A percentile compares a stretch with the other conserved stretches of the same genome.
Conservation (phyloP, 2,797 vertebrate genomes). For the Danio albolineatus region DNA sequence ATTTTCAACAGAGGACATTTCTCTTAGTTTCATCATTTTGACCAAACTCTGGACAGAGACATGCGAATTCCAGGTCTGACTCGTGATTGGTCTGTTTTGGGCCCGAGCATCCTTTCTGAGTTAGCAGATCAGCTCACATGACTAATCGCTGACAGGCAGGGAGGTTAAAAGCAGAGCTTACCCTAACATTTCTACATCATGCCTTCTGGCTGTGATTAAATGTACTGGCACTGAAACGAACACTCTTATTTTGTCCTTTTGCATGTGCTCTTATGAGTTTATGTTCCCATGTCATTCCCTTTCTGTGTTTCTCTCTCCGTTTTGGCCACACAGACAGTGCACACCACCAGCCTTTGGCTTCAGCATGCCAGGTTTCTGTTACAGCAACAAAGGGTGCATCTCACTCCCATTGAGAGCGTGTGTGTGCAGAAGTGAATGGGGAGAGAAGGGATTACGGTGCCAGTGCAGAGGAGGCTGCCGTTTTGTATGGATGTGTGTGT, state of each 20-base stretch:
- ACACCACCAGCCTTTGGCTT: slow-evolving; percentile 32
- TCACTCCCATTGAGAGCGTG: slow-evolving; percentile 51
- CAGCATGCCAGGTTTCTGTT: slow-evolving; percentile 46
- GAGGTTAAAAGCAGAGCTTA: slow-evolving; percentile 52
- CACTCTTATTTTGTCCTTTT: slow-evolving; percentile 40
- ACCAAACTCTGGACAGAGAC: slow-evolving; percentile 40
- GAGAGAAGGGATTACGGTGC: slow-evolving; percentile 46
- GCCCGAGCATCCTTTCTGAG: slow-evolving; percentile 33
- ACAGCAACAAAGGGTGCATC: slow-evolving; percentile 46
- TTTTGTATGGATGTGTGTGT: slow-evolving; percentile 40
- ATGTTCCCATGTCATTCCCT: slow-evolving; percentile 38
- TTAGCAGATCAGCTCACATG: slow-evolving; percentile 53
- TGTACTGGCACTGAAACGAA: slow-evolving; percentile 43
- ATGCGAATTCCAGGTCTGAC: slow-evolving; percentile 19
- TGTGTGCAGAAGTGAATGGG: slow-evolving; percentile 58
- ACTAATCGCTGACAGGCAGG: slow-evolving; percentile 48
- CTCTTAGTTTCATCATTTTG: slow-evolving; percentile 78
- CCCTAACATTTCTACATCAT: slow-evolving; percentile 51
- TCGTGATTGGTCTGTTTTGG: slow-evolving; percentile 31
- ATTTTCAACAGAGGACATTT: slow-evolving; percentile 63
- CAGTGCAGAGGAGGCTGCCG: slow-evolving; percentile 56
- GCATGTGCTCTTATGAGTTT: slow-evolving; percentile 38
- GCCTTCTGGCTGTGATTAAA: slow-evolving; percentile 52
- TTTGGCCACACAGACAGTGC: slow-evolving; percentile 37
- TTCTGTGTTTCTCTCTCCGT: slow-evolving; percentile 24